Base-by-base conservation (phyloP, 1,140 invertebrate genomes). In the Polyergus mexicanus region DNA sequence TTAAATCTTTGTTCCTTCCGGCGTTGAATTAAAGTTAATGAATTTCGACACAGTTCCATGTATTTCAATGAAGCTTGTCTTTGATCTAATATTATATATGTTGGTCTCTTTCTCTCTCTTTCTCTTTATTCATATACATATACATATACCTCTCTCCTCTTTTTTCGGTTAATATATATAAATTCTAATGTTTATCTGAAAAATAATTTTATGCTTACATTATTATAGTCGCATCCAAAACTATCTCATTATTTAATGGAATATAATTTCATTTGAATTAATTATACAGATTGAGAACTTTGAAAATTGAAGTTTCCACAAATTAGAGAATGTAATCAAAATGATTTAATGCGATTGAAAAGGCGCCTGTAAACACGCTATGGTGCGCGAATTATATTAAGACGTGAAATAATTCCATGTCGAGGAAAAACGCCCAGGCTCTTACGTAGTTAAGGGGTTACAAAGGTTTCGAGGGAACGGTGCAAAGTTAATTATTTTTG, bases 401-500 rank as follows among this genome's bases (percentile, higher is more conserved):
- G 25, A 60, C 32, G 8, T 56, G 47, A 68, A 60, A 83, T 83
- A 83, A 83, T 74, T 72, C 25, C 41, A 47, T 44, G 54, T 58
- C 41, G 38, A 41, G n/a, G 19, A 10, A 38, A 71, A 71, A 54
- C 51, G 19, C 25, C 28, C 44, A 58, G 13, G 6, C 22, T 69
- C 22, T 81, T 51, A 81, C 66, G 66, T 81, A 74, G 68, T 83
- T 72, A 83, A 72, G 68, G 58, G 72, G 78, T 83, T 83, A 83
- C 78, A 83, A 83, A 83, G 68, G 68, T 68, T 83, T 83, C 54
- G 25, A 83, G 68, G 68, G 62, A 83, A 68, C 78, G 78, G 68
- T 25, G 54, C 54, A 47, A 83, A 83, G 78, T 83, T 83, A 83
- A 83, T 83, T 83, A 68, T 83, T 83, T 83, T 83, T 74, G 78